Conservation (phyloP, 2,888 invertebrate species). For the Ecliptopera silaceata region DNA sequence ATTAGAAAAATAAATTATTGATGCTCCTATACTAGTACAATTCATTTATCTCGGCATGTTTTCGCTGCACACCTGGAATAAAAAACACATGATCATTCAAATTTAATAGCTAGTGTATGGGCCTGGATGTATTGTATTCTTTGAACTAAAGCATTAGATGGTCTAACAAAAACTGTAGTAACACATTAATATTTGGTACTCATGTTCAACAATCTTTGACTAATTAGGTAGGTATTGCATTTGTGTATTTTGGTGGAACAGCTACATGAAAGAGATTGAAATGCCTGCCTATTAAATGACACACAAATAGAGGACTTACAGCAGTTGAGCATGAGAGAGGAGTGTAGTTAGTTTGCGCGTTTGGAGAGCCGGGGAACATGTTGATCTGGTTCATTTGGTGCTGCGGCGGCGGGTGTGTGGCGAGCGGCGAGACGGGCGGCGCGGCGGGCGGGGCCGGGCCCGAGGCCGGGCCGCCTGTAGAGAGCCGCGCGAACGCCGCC, state of each 20-base stretch:
- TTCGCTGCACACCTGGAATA: slow-evolving; percentile 79
- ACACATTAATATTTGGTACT: too few relatives aligned
- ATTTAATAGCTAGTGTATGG: background rate
- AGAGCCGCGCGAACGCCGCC: slow-evolving; percentile 93
- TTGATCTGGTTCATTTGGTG: slow-evolving; percentile 46
- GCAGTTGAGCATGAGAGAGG: slow-evolving; percentile 77
- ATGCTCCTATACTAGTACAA: slow-evolving; percentile 73
- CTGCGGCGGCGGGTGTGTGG: slow-evolving; percentile 68
- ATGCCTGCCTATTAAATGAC: background rate
- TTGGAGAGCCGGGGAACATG: slow-evolving; percentile 64
- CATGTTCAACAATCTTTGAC: too few relatives aligned
- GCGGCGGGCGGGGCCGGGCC: slow-evolving; percentile 49
- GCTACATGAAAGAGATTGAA: too few relatives aligned
- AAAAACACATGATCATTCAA: slow-evolving; percentile 1
- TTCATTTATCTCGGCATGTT: slow-evolving; percentile 81
- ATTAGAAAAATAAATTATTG: slow-evolving; percentile 83
- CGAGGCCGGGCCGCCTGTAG: slow-evolving; percentile 82
- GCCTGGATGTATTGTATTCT: too few relatives aligned
- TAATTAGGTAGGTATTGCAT: too few relatives aligned
- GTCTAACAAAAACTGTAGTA: too few relatives aligned
- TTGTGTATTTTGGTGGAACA: too few relatives aligned
- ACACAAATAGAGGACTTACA: slow-evolving; percentile 48
- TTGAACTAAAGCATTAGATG: too few relatives aligned
- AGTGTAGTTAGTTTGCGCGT: slow-evolving; percentile 68
- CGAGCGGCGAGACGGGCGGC: slow-evolving; percentile 74